phyloP scores from a whole-genome alignment of 2,797 vertebrate species.

The Hybognathus amarus region DNA sequence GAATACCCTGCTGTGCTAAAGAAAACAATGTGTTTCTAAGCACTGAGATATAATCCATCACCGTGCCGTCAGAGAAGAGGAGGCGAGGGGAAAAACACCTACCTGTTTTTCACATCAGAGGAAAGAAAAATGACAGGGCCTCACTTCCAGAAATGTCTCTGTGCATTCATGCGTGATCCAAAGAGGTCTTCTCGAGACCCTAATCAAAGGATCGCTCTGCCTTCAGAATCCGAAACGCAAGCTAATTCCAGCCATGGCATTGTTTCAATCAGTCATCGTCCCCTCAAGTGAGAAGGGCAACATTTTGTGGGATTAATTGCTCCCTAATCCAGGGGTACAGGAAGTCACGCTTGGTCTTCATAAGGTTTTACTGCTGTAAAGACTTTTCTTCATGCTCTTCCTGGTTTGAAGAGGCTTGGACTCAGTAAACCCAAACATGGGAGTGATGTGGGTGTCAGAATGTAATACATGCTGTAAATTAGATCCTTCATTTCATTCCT shows the following conservation, averaged over 20 bases:
- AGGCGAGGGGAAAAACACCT: constrained; percentile 60
- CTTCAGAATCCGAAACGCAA: constrained; percentile 70
- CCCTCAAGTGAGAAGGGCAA: constrained; percentile 61
- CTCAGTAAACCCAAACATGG: constrained; percentile 6
- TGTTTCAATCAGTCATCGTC: constrained; percentile 68
- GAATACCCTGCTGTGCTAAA: constrained; percentile 99
- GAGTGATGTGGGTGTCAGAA: constrained; percentile 31
- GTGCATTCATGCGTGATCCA: constrained; percentile 80
- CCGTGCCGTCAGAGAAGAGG: constrained; percentile 84
- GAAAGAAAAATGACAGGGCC: constrained; percentile 79
- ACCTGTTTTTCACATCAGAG: constrained; percentile 97
- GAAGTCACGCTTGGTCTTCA: constrained; percentile 64
- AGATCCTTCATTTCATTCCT: constrained; percentile 13
- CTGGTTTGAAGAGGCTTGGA: not conserved
- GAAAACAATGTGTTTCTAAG: constrained; percentile 99
- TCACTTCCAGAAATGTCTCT: constrained; percentile 79
- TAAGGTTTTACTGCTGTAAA: constrained; percentile 18
- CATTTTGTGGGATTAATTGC: constrained; percentile 75
- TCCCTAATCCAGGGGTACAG: constrained; percentile 70
- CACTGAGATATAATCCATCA: constrained; percentile 98
- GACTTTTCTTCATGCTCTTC: constrained; percentile 3
- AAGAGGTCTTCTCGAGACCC: constrained; percentile 71
- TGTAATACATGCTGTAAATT: constrained; percentile 27
- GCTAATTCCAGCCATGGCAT: constrained; percentile 59
- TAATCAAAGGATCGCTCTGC: constrained; percentile 78